A percentile compares a stretch with the other conserved stretches of the same genome.
Evolutionary conservation across 1,140 invertebrate genomes (phyloP).

Genomic region (Camponotus floridanus): DNA sequence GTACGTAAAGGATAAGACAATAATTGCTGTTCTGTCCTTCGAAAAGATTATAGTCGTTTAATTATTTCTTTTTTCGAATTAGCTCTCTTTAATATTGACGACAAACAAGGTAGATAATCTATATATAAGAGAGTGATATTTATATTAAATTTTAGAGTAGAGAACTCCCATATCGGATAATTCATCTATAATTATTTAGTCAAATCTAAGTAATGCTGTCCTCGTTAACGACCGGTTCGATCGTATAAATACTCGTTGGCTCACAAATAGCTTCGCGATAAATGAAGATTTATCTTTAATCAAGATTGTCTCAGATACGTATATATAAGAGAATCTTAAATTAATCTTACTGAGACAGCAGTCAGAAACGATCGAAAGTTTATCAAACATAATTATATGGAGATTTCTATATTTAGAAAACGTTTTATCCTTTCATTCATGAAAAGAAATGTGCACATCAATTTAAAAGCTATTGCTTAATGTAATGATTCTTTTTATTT

Average conservation of each 20-base stretch:
- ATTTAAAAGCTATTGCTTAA: too few species aligned
- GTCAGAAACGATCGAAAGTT: not conserved
- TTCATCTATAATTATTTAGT: not conserved
- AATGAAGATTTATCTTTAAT: conserved; percentile 7
- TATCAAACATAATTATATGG: too few species aligned
- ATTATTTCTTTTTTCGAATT: conserved; percentile 8
- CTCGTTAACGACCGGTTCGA: not conserved
- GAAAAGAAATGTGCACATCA: too few species aligned
- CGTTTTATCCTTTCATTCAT: too few species aligned
- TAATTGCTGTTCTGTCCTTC: not conserved
- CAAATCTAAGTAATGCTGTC: not conserved
- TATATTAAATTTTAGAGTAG: not conserved
- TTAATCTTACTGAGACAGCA: not conserved
- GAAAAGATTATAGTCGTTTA: not conserved
- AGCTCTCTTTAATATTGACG: not conserved
- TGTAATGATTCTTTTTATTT: too few species aligned
- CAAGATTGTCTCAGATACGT: not conserved
- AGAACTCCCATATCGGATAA: not conserved
- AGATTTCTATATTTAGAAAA: too few species aligned
- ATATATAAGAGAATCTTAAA: not conserved
- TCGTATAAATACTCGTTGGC: not conserved
- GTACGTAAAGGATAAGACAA: conserved; percentile 4
- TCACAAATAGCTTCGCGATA: not conserved
- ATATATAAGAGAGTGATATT: not conserved
- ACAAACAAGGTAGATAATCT: not conserved